Evolutionary conservation across 2,888 invertebrate genomes (phyloP).

Genomic region (Holacanthella duospinosa): DNA sequence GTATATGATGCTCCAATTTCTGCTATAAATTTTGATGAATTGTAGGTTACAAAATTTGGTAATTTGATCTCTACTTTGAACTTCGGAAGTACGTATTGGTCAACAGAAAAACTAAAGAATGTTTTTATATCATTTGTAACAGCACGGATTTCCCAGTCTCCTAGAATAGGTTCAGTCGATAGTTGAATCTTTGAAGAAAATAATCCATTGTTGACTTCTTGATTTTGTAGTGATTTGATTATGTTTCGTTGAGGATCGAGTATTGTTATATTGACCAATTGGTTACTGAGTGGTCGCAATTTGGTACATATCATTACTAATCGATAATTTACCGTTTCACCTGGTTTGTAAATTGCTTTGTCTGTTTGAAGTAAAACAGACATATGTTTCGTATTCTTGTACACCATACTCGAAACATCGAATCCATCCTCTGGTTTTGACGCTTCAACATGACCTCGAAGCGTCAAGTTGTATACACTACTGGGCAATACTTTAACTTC

Average conservation of each 20-base stretch:
- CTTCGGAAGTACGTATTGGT: conserved; percentile 83
- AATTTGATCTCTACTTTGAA: conserved; percentile 77
- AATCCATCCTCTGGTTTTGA: neutral
- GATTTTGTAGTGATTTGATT: conserved; percentile 65
- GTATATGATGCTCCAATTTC: conserved; percentile 68
- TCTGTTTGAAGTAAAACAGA: conserved; percentile 82
- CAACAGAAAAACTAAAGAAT: conserved; percentile 64
- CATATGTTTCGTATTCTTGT: conserved; percentile 65
- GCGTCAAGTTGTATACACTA: neutral
- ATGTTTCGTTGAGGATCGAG: conserved; percentile 51
- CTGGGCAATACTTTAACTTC: neutral
- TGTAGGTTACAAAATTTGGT: conserved; percentile 68
- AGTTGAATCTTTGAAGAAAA: conserved; percentile 62
- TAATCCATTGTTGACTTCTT: conserved; percentile 56
- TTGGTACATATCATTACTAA: conserved; percentile 63
- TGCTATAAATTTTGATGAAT: conserved; percentile 62
- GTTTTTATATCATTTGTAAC: conserved; percentile 46
- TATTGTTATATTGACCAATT: conserved; percentile 14
- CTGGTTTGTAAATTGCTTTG: conserved; percentile 79
- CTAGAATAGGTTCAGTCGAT: conserved; percentile 75
- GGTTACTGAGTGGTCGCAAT: conserved; percentile 50
- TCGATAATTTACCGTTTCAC: conserved; percentile 68
- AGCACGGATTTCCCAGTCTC: conserved; percentile 54
- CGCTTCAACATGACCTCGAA: conserved; percentile 50
- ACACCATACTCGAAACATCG: conserved; percentile 53